These are phyloP conservation scores for Chiridota heheva DNA, from an alignment of 35 echinoderm and acorn worm species.

Conservation along the genomic window DNA sequence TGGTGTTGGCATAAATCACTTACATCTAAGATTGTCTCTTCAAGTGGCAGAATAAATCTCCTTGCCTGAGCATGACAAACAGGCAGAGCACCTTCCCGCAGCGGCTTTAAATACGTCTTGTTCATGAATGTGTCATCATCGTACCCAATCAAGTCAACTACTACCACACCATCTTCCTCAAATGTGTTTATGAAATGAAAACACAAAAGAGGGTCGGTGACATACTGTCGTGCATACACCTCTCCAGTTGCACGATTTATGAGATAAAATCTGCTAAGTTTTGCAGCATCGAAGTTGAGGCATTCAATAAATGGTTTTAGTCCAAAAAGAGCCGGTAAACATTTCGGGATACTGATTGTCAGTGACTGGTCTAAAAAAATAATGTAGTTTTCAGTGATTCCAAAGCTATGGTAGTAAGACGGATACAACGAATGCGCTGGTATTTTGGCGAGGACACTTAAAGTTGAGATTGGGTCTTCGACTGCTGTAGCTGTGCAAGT, in stretches of 20 bases:
- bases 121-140: constrained; percentile 37
- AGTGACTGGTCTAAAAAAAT: constrained; percentile 80
- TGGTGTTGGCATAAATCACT: no score
- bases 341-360: constrained; percentile 40
- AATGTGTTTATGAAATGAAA: constrained; percentile 86
- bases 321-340: constrained; percentile 60
- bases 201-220: constrained; percentile 68
- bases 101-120: constrained; percentile 1
- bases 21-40: neutral
- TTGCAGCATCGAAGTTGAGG: constrained; percentile 31
- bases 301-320: constrained; percentile 57
- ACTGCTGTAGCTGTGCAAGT: no score
- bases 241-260: constrained; percentile 41
- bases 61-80: neutral
- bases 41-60: constrained; percentile 64
- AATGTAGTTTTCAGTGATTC: constrained; percentile 79
- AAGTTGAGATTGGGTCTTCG: no score
- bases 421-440: constrained; percentile 41
- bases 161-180: constrained; percentile 61
- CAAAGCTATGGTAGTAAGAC: constrained; percentile 88
- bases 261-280: constrained; percentile 59
- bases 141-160: constrained; percentile 67
- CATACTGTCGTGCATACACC: constrained; percentile 36
- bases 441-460: constrained; percentile 72
- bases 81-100: neutral